Percentiles rank a stretch among this genome's conserved stretches.
These are phyloP conservation scores for Myopa testacea DNA, from an alignment of 2,888 invertebrate genomes.

Conservation along the genomic window DNA sequence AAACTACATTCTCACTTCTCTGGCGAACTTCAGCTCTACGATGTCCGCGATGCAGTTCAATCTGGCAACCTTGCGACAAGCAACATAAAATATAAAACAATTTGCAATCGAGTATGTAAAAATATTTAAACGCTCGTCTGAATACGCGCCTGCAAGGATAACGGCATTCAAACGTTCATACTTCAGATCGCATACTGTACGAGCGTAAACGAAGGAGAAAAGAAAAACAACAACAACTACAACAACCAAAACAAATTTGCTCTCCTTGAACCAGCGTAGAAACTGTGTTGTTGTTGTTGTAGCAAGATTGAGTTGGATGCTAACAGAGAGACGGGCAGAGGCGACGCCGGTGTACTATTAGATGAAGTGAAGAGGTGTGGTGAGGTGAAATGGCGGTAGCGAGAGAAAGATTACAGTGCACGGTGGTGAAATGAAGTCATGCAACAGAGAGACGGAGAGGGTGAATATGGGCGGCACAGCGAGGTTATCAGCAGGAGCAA, in stretches of 20 bases:
- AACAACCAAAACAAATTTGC: background rate
- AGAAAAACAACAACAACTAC: background rate
- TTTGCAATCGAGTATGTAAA: constrained; percentile 55
- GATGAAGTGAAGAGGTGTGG: too few species aligned
- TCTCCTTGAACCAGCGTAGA: background rate
- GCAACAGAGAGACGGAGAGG: background rate
- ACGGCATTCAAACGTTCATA: background rate
- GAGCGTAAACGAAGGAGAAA: background rate
- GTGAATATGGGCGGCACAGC: background rate
- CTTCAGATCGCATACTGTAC: background rate
- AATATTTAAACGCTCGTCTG: constrained; percentile 59
- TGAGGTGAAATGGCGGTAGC: too few species aligned
- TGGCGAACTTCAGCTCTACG: background rate
- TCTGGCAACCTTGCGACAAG: constrained; percentile 14
- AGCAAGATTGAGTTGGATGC: background rate
- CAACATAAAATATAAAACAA: constrained; percentile 13
- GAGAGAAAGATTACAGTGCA: background rate
- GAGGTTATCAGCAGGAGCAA: too few species aligned
- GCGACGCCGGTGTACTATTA: too few species aligned
- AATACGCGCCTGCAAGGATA: constrained; percentile 39
- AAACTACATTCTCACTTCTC: background rate
- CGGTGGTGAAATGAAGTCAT: background rate
- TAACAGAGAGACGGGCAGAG: background rate
- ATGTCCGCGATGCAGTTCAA: background rate
- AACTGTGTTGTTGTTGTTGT: background rate